Conservation (phyloP, 2,113 vertebrate species). For the Chionomys nivalis region DNA sequence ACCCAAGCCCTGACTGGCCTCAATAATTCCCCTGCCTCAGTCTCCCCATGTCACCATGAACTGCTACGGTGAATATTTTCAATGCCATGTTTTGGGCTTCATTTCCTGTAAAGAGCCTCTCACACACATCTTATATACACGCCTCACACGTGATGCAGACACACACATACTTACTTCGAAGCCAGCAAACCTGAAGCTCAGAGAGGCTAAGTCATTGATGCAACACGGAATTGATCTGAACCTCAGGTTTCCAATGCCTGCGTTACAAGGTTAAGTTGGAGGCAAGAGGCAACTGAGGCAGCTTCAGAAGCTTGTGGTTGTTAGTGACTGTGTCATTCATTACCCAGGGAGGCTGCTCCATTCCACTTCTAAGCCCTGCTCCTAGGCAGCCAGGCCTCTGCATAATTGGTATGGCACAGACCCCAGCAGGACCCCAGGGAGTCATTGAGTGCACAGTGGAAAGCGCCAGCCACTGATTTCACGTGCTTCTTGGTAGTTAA, state of each 20-base stretch:
- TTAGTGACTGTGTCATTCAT: not conserved
- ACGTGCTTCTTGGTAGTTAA: conserved; percentile 62
- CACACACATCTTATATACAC: not conserved
- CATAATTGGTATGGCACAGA: conserved; percentile 12
- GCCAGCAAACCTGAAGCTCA: not conserved
- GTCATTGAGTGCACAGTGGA: not conserved
- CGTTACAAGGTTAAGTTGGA: not conserved
- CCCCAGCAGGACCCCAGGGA: conserved; percentile 51
- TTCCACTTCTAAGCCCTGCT: conserved; percentile 4
- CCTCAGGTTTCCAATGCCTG: not conserved
- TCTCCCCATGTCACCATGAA: not conserved
- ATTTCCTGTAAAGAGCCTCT: not conserved
- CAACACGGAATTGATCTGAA: not conserved
- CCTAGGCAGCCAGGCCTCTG: not conserved
- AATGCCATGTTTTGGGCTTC: not conserved
- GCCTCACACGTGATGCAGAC: not conserved
- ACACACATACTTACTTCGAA: not conserved
- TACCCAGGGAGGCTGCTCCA: not conserved
- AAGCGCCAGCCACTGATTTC: conserved; percentile 64
- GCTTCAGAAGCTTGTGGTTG: not conserved
- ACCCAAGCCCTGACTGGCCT: not conserved
- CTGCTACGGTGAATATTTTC: not conserved
- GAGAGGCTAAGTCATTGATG: not conserved
- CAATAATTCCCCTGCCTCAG: not conserved
- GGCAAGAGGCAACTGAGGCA: not conserved